Percentiles rank a stretch among this genome's conserved stretches.
Evolutionary conservation across 92 coral and sea anemone genomes (phyloP).

Genomic region (Heteractis magnifica): DNA sequence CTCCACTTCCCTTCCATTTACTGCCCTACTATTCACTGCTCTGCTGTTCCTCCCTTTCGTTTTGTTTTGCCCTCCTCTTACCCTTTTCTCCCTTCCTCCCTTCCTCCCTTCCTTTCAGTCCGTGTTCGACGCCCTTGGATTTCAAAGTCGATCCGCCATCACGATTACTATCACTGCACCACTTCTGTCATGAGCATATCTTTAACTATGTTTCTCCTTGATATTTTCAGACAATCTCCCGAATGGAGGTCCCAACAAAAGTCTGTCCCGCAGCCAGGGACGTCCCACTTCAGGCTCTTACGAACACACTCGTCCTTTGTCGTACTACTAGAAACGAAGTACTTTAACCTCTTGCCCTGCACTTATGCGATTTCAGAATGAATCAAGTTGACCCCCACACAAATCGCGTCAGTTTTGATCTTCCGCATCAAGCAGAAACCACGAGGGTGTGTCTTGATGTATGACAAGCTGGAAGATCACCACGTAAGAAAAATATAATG

Average conservation of each 20-base stretch:
- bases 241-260: constrained; percentile 32
- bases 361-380: background rate
- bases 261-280: constrained; percentile 5
- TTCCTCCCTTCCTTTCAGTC: background rate
- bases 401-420: background rate
- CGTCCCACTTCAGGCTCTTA: constrained; percentile 11
- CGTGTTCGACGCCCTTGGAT: background rate
- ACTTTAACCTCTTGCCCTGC: background rate
- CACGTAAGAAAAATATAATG: background rate
- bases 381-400: background rate
- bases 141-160: background rate
- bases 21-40: no score
- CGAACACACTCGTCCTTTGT: constrained; percentile 19
- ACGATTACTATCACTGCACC: no score
- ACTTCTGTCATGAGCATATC: no score
- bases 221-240: constrained; percentile 22
- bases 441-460: background rate
- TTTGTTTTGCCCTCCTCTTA: background rate
- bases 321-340: constrained; percentile 16
- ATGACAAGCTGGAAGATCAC: background rate
- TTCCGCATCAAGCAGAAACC: background rate
- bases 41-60: background rate
- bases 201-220: no score
- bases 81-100: background rate
- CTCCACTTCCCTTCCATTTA: background rate